Evolutionary conservation across 2,888 invertebrate genomes (phyloP), one percentile per base, ranked within the genome.

Genomic region (Dolichomitus sp.): DNA sequence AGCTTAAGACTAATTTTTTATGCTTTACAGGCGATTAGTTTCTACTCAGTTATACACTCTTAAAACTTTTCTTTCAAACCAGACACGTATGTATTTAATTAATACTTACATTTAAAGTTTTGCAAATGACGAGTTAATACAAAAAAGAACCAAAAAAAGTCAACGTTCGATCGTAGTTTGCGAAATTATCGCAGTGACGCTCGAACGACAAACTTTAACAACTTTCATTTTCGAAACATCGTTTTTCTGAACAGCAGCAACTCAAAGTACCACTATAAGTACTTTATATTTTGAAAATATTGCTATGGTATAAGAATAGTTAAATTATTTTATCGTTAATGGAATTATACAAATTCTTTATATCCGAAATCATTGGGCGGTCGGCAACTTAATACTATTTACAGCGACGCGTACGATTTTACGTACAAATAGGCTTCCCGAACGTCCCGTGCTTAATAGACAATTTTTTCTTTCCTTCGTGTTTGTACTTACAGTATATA

Each of bases 281-380:
- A 89, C 87, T 87, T 85, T 80, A 84, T 78, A 45, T 40, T 61
- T 45, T 30, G 82, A 86, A 89, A 88, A 86, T 90, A 89, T 90
- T 72, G 61, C 81, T 89, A 88, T 81, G 42, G 81, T 86, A 88
- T 87, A 87, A 86, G 87, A 87, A 86, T 88, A 88, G 66, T 84
- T 84, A 88, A 87, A 86, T 87, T 88, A 88, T 84, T 85, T 86
- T 61, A 83, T 85, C 82, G 74, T 87, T 87, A 87, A 83, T 88
- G 85, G 85, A 90, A 90, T 87, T 90, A 90, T 84, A 91, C 86
- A 89, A 87, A 86, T 88, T 79, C 48, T 80, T 79, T 84, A 65
- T 80, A 76, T 45, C 33, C 33, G 83, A 85, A 87, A 85, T 37
- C n/a, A 52, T 63, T 37, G 79, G 70, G 33, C 63, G 50, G 77